These are phyloP conservation scores for Ammodytes dubius DNA, from an alignment of 2,113 vertebrate species.

Conservation along the genomic window DNA sequence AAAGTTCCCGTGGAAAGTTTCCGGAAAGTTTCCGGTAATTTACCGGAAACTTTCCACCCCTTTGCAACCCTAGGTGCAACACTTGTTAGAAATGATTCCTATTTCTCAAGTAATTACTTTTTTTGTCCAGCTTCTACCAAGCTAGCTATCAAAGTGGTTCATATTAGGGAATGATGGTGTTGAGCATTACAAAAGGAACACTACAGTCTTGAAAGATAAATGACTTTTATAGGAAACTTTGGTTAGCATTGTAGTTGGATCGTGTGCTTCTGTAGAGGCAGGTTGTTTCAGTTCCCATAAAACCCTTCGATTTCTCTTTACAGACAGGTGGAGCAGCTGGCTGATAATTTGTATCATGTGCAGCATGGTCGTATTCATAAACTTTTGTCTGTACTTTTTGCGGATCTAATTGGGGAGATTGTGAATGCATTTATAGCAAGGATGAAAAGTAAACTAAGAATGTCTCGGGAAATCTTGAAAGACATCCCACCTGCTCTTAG, in stretches of 20 bases:
- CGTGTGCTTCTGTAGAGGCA: no score
- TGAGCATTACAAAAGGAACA: not conserved
- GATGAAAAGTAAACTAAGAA: slow-evolving; percentile 46
- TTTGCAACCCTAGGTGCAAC: no score
- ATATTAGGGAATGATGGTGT: not conserved
- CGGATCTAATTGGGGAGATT: slow-evolving; percentile 21
- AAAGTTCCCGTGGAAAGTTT: no score
- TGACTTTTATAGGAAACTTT: not conserved
- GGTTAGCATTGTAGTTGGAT: no score
- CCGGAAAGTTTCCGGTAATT: no score
- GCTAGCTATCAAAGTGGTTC: slow-evolving; percentile 1
- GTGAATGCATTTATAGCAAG: slow-evolving; percentile 7
- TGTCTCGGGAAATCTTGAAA: slow-evolving; percentile 32
- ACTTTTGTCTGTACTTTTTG: slow-evolving; percentile 5
- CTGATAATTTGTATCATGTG: slow-evolving; percentile 8
- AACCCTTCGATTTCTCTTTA: not conserved
- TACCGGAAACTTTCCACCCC: no score
- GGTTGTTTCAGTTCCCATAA: not conserved
- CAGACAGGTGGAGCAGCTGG: not conserved
- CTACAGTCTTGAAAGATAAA: not conserved
- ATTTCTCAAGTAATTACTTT: not conserved
- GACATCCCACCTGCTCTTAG: slow-evolving; percentile 44
- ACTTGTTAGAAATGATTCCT: not conserved
- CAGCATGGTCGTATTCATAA: not conserved
- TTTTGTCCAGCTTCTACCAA: slow-evolving; percentile 4